Evolutionary conservation across 2,797 vertebrate species (phyloP), one percentile per base, ranked within the genome.

Genomic region (Xenentodon cancila): DNA sequence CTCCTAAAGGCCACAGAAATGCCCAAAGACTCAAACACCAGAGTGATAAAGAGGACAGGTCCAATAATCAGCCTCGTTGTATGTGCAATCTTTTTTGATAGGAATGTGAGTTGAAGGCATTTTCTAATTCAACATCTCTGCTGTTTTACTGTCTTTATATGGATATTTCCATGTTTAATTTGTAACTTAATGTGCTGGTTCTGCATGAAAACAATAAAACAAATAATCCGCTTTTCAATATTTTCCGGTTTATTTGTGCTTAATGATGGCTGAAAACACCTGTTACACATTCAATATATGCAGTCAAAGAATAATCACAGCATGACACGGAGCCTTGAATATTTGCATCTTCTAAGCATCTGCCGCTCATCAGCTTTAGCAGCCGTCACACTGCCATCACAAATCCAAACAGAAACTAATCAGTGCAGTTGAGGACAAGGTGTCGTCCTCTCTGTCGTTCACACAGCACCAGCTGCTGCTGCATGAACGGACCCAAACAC

Each of bases 1-100:
- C 89, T 86, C 64, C 69, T 59, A 25, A 3, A 69, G 69, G 72
- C 75, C 80, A 59, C 64, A 78, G 69, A 79, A 80, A 78, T 70
- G 74, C 79, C 71, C 71, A 50, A 55, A 81, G 81, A 73, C 32
- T 1, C 60, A 58, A 50, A 75, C 47, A 57, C 50, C 60, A 66
- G 4, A 71, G 56, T 9, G 1, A 51, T 62, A 71, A 76, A 79
- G 64, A 80, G 75, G 68, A 59, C 19, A 34, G 71, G 61, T 20
- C 30, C 37, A 37, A 37, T 55, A 53, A 67, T 49, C 55, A 1
- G 0, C 62, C 55, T 21, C 2, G 19, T 77, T 59, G 72, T 58
- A 53, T 72, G 61, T 50, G 48, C 58, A n/a, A 40, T 40, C 34
- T 5, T 46, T 37, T 52, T n/a, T 61, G 27, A 65, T 4, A 48